Percentiles rank a stretch among this genome's conserved stretches.
Conservation (phyloP, 1,140 invertebrate species). For the Globodera ellingtonae region DNA sequence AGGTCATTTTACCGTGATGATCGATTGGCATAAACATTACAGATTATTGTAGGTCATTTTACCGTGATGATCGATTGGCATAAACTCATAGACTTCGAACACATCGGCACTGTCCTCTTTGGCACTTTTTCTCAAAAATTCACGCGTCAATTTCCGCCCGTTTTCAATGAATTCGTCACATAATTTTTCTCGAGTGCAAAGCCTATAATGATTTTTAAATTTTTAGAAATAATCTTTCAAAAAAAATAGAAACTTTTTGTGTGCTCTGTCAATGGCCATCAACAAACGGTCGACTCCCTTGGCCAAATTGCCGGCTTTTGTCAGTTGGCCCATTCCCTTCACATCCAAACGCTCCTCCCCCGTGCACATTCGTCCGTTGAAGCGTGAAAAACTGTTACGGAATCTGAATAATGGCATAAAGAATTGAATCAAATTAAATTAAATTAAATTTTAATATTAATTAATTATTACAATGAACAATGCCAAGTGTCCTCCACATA, state of each 20-base stretch:
- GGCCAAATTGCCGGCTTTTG: conserved; percentile 56
- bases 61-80: conserved; percentile 50
- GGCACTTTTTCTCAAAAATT: conserved; percentile 38
- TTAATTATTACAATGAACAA: conserved; percentile 46
- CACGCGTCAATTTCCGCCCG: conserved; percentile 47
- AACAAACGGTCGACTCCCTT: conserved; percentile 54
- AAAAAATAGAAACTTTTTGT: conserved; percentile 21
- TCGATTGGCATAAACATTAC: conserved; percentile 42
- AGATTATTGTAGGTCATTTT: neutral
- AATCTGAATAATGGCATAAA: neutral
- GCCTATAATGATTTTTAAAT: conserved; percentile 39
- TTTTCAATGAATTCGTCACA: conserved; percentile 57
- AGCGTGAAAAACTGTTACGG: conserved; percentile 23
- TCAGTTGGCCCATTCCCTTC: conserved; percentile 52
- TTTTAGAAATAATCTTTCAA: conserved; percentile 45
- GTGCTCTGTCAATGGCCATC: conserved; percentile 35
- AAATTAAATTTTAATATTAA: neutral
- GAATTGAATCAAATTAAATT: neutral
- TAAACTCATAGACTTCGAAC: conserved; percentile 57
- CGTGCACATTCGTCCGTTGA: conserved; percentile 59
- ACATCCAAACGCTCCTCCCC: conserved; percentile 60
- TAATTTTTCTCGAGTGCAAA: conserved; percentile 31
- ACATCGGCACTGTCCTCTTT: conserved; percentile 49
- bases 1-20: conserved; percentile 40
- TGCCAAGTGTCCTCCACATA: conserved; percentile 57